Evolutionary conservation across 2,113 vertebrate species (phyloP), one percentile per base, ranked within the genome.

Genomic region (Channa maculata): DNA sequence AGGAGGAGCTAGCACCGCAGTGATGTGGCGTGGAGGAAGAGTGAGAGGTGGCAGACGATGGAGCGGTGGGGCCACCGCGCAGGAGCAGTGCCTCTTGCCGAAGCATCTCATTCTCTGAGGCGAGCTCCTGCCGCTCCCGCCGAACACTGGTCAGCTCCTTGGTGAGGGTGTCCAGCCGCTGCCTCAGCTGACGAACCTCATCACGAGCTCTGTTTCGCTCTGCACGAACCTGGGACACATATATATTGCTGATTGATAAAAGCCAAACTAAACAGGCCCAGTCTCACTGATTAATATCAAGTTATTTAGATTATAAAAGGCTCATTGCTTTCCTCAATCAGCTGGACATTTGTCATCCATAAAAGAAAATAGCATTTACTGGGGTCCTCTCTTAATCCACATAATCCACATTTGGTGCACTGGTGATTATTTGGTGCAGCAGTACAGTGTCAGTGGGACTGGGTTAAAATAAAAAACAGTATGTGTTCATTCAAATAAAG

Each of bases 131-230:
- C 0, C 96, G 92, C 66, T 99, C 98, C 0, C 97, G 93, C 34
- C 96, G 92, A 1, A 95, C 93, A 0, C 95, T 86, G 0, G 95
- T 96, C 86, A 99, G 95, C 89, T 99, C 97, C 88, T 98, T 99
- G 91, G 95, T 97, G 51, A 99, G 93, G 2, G 95, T 89, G 63
- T 98, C 97, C 36, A 99, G 94, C 3, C 96, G 94, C 84, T 97
- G 96, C 36, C 97, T 94, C 75, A 99, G 95, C 90, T 97, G 96
- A 8, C 96, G 95, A 49, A 97, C 97, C 78, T 99, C 98, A 15
- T 99, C 97, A 0, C 97, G 96, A 0, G 97, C 96, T 14, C 96
- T 94, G 92, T 98, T 99, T 10, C 98, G 96, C 80, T 99, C 98
- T 0, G 96, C 95, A 0, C 98, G 95, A 66, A 98, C 92, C 92